phyloP scores from a whole-genome alignment of 2,797 vertebrate genomes.

The Leuciscus waleckii region DNA sequence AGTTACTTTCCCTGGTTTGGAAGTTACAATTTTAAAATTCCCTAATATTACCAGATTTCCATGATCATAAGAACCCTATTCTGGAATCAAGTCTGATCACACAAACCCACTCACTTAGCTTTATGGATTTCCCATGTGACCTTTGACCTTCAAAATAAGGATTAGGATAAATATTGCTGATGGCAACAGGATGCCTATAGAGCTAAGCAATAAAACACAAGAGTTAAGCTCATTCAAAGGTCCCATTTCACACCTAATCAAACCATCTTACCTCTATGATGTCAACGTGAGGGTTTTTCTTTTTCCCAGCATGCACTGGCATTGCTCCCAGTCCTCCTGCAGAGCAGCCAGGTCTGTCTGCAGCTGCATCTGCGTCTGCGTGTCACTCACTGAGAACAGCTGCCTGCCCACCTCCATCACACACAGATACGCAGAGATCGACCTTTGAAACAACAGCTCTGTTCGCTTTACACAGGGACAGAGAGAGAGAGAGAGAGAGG shows the following conservation, averaged over 20 bases:
- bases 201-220: neutral
- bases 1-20: neutral
- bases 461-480: conserved; percentile 74
- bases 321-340: conserved; percentile 83
- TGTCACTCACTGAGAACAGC: conserved; percentile 75
- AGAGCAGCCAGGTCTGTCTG: conserved; percentile 79
- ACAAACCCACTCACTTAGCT: neutral
- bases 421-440: conserved; percentile 78
- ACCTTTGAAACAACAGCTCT: conserved; percentile 82
- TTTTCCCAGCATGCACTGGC: conserved; percentile 75
- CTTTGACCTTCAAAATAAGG: conserved; percentile 15
- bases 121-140: conserved; percentile 10
- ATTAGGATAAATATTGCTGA: neutral
- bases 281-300: conserved; percentile 70
- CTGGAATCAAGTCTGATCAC: neutral
- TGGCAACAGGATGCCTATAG: neutral
- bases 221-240: neutral
- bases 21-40: neutral
- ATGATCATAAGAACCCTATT: neutral
- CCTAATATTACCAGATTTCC: neutral
- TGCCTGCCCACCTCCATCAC: conserved; percentile 82
- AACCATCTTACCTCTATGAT: conserved; percentile 78
- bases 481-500: neutral
- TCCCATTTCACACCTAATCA: neutral
- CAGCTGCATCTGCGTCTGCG: conserved; percentile 73